phyloP scores from a whole-genome alignment of 64 coral and sea anemone species.

The Stichodactyla helianthus region DNA sequence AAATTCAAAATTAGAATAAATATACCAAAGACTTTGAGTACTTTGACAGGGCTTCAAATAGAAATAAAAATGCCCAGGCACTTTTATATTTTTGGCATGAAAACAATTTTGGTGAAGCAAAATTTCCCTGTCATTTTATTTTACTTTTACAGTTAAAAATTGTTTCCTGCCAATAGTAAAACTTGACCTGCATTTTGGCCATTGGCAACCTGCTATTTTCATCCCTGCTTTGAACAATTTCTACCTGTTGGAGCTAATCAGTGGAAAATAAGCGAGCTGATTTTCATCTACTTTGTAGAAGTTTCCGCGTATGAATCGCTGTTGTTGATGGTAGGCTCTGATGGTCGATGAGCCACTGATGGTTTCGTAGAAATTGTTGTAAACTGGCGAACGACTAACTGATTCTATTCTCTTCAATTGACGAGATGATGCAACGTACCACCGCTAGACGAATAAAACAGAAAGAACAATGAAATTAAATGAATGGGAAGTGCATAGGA shows the following conservation, averaged over 20 bases:
- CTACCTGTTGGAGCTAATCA: constrained; percentile 61
- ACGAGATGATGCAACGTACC: constrained; percentile 69
- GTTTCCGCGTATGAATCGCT: constrained; percentile 69
- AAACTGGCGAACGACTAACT: constrained; percentile 76
- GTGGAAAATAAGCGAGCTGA: constrained; percentile 53
- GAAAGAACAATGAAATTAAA: background rate
- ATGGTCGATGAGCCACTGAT: constrained; percentile 62
- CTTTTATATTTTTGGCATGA: no score
- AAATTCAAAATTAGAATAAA: no score
- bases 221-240: no score
- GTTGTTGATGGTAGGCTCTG: constrained; percentile 77
- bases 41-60: no score
- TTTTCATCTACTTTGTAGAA: constrained; percentile 71
- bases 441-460: constrained; percentile 28
- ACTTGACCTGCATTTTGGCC: no score
- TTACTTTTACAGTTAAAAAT: no score
- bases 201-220: no score
- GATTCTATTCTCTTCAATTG: constrained; percentile 80
- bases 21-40: no score
- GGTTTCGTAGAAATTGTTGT: constrained; percentile 80
- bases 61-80: no score
- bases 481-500: background rate
- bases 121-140: no score
- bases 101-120: no score
- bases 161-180: no score